Conservation (phyloP, 2,113 vertebrate genomes). For the Madoqua kirkii region DNA sequence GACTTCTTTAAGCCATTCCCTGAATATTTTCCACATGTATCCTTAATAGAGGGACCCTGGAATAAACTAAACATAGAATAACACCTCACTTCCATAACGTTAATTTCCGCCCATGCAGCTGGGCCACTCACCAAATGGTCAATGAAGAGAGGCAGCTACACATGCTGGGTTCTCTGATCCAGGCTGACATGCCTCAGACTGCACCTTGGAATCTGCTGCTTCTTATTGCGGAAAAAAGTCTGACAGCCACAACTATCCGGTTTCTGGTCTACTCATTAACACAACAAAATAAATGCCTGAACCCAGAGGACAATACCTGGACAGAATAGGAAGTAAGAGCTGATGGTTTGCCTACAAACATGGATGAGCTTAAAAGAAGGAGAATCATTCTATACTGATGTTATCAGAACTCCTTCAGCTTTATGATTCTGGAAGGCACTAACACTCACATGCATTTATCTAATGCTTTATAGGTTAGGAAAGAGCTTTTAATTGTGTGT, state of each 20-base stretch:
- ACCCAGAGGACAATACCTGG: not conserved
- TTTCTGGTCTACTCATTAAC: not conserved
- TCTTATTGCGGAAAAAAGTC: not conserved
- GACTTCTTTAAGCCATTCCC: not conserved
- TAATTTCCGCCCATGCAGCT: accelerated
- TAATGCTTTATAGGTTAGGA: not conserved
- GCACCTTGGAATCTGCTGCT: not conserved
- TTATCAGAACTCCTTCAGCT: not conserved
- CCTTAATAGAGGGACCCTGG: not conserved
- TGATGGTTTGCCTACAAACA: not conserved
- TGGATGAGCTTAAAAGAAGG: too few species aligned
- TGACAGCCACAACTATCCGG: not conserved
- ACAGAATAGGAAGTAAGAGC: not conserved
- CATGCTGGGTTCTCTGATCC: accelerated
- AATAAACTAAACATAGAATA: accelerated
- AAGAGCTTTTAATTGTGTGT: not conserved
- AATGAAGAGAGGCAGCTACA: not conserved
- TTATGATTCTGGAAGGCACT: not conserved
- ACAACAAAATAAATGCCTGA: not conserved
- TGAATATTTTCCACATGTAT: not conserved
- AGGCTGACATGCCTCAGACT: accelerated
- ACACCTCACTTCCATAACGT: not conserved
- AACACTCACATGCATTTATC: not conserved
- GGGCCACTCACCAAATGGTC: not conserved
- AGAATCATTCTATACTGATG: not conserved